Percentiles rank a stretch among this genome's conserved stretches.
phyloP scores from a whole-genome alignment of 2,888 invertebrate species.

The Rotaria magnacalcarata region DNA sequence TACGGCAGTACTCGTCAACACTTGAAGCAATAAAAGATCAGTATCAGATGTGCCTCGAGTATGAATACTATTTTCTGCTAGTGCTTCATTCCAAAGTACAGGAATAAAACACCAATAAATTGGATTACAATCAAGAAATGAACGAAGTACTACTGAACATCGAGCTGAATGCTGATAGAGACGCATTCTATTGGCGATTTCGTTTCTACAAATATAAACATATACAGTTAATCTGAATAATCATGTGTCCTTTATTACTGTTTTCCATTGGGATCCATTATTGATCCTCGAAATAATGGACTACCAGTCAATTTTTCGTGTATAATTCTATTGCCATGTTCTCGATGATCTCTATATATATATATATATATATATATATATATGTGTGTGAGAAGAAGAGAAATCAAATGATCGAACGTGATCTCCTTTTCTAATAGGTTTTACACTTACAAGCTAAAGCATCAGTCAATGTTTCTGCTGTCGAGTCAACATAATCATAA shows the following conservation, averaged over 20 bases:
- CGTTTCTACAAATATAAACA: not conserved
- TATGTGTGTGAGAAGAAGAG: not conserved
- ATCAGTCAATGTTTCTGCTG: not conserved
- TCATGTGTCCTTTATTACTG: not conserved
- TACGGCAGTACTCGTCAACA: too few relatives aligned
- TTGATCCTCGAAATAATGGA: not conserved
- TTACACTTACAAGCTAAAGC: not conserved
- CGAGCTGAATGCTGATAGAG: constrained; percentile 21
- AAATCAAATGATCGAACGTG: too few relatives aligned
- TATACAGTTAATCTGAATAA: not conserved
- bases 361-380: too few relatives aligned
- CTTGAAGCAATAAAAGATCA: too few relatives aligned
- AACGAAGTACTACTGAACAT: not conserved
- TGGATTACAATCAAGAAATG: not conserved
- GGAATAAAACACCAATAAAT: constrained; percentile 4
- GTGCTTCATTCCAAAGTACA: not conserved
- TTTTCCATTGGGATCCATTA: not conserved
- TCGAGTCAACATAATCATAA: constrained; percentile 23
- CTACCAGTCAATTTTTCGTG: not conserved
- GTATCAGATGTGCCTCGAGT: too few relatives aligned
- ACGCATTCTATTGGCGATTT: not conserved
- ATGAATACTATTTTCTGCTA: not conserved
- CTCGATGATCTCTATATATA: constrained; percentile 1
- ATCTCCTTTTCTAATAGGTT: too few relatives aligned
- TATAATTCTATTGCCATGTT: constrained; percentile 3